Conservation (phyloP, 2,797 vertebrate species). For the Epinephelus coioides region DNA sequence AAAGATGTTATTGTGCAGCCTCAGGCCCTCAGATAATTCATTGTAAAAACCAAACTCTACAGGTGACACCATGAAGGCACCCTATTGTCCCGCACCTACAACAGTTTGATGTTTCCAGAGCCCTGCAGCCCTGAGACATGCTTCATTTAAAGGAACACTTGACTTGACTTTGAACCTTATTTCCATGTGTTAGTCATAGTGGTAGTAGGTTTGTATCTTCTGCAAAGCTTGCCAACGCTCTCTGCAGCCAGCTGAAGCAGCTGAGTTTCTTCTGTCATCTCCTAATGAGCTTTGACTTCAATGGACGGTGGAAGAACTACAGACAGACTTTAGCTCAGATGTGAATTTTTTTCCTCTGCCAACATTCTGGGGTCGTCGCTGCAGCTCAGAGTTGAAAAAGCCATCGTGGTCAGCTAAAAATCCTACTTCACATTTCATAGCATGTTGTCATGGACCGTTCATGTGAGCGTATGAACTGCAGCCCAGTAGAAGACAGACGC, state of each 20-base stretch:
- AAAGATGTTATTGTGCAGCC: neutral
- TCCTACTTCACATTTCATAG: constrained; percentile 27
- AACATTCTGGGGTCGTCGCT: constrained; percentile 16
- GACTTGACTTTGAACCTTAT: constrained; percentile 45
- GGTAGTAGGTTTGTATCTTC: constrained; percentile 43
- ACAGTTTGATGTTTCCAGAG: constrained; percentile 38
- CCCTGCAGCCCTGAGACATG: constrained; percentile 25
- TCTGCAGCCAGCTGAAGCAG: constrained; percentile 37
- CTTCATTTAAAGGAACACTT: constrained; percentile 51
- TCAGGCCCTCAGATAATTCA: constrained; percentile 10
- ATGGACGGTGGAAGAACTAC: constrained; percentile 34
- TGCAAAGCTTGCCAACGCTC: constrained; percentile 15
- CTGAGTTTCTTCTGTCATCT: constrained; percentile 33
- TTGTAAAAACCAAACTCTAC: constrained; percentile 11
- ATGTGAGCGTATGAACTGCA: constrained; percentile 7
- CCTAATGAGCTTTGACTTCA: constrained; percentile 45
- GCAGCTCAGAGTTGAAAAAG: constrained; percentile 31
- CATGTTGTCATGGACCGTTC: constrained; percentile 13
- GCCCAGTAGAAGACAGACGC: constrained; percentile 24
- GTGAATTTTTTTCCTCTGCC: neutral
- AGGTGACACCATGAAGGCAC: constrained; percentile 5
- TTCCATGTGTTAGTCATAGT: constrained; percentile 49
- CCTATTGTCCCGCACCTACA: constrained; percentile 7
- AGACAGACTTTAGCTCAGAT: constrained; percentile 38
- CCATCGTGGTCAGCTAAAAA: constrained; percentile 5